phyloP scores from a whole-genome alignment of 2,888 invertebrate species.

The Dasysyrphus tricinctus region DNA sequence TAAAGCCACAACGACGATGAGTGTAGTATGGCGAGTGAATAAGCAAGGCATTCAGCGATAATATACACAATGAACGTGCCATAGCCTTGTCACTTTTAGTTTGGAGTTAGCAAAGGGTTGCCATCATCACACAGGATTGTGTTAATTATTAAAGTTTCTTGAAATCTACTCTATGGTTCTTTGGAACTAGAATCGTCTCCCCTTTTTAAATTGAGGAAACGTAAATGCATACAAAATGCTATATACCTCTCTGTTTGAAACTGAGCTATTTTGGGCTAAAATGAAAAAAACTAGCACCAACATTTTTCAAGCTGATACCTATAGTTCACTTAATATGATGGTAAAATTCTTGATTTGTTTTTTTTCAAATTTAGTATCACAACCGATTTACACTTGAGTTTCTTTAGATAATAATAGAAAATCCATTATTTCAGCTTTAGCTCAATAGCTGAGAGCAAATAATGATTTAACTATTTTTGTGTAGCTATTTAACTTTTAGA shows the following conservation, averaged over 20 bases:
- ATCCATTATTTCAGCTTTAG: too few species aligned
- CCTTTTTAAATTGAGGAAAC: too few species aligned
- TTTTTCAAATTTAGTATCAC: too few species aligned
- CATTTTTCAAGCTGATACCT: not conserved
- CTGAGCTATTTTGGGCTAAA: conserved; percentile 5
- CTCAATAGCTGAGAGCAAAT: too few species aligned
- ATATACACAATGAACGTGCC: conserved; percentile 58
- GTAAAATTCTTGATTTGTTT: too few species aligned
- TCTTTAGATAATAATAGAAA: too few species aligned
- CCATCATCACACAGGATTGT: not conserved
- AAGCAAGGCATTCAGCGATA: conserved; percentile 33
- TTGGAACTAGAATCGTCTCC: not conserved
- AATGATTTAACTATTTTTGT: too few species aligned
- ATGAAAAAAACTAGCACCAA: not conserved
- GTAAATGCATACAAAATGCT: not conserved
- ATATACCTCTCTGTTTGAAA: not conserved
- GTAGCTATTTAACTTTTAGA: too few species aligned
- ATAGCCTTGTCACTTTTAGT: conserved; percentile 52
- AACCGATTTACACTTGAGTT: too few species aligned
- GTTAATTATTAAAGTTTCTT: not conserved
- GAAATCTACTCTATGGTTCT: not conserved
- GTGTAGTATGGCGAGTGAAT: conserved; percentile 15
- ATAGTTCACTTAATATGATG: too few species aligned
- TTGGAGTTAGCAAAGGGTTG: not conserved
- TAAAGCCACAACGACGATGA: conserved; percentile 32